A percentile compares a stretch with the other conserved stretches of the same genome.
phyloP scores from a whole-genome alignment of 2,113 vertebrate species.

The Pungitius pungitius region DNA sequence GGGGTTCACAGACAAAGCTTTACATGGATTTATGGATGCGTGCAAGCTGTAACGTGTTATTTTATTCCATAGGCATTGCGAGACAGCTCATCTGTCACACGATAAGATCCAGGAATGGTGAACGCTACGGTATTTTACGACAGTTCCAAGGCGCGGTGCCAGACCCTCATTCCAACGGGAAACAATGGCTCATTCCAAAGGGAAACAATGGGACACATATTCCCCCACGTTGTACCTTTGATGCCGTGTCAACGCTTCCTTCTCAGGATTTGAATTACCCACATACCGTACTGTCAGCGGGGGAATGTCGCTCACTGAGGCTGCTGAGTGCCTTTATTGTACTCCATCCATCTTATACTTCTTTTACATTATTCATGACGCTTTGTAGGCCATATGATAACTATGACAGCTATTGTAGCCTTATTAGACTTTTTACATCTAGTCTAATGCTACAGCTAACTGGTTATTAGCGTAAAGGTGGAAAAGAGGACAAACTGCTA shows the following conservation, averaged over 20 bases:
- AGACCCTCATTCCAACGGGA: conserved; percentile 60
- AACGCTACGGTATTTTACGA: conserved; percentile 52
- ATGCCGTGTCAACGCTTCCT: conserved; percentile 55
- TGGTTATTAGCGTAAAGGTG: not conserved
- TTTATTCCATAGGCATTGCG: conserved; percentile 46
- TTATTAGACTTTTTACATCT: not conserved
- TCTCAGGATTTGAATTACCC: conserved; percentile 37
- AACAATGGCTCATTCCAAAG: conserved; percentile 68
- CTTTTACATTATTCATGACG: not conserved
- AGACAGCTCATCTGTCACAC: conserved; percentile 49
- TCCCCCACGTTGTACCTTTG: conserved; percentile 50
- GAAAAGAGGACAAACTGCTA: not conserved
- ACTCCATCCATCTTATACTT: not conserved
- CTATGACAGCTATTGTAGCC: not conserved
- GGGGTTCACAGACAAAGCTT: conserved; percentile 42
- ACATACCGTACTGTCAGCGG: conserved; percentile 31
- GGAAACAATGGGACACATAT: conserved; percentile 67
- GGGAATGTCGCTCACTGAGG: conserved; percentile 4
- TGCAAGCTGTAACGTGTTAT: conserved; percentile 53
- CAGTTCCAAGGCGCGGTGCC: conserved; percentile 28
- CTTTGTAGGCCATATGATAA: too few relatives aligned
- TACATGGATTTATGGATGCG: conserved; percentile 55
- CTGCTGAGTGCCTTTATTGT: not conserved
- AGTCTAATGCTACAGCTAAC: not conserved
- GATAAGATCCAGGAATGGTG: conserved; percentile 54